Percentiles rank a stretch among this genome's conserved stretches.
Conservation (phyloP, 2,797 vertebrate genomes). For the Anguilla marmorata region DNA sequence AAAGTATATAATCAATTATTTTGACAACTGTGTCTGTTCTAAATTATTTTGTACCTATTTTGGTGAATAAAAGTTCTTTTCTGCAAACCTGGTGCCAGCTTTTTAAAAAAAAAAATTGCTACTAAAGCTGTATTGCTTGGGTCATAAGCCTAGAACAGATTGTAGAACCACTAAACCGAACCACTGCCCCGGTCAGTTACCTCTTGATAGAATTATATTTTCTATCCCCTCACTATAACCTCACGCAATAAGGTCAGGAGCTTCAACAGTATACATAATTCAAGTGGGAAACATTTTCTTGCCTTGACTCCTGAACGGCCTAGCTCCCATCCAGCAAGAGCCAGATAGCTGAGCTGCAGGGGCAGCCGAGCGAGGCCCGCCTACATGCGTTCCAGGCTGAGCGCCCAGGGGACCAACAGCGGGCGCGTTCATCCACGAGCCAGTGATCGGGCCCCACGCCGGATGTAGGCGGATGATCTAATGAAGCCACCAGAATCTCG, state of each 20-base stretch:
- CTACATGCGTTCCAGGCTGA: neutral
- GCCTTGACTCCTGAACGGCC: neutral
- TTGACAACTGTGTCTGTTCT: no score
- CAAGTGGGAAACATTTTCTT: neutral
- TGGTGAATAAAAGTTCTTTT: no score
- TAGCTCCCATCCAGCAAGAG: neutral
- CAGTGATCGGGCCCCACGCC: neutral
- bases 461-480: neutral
- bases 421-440: neutral
- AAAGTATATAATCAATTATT: no score
- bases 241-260: neutral
- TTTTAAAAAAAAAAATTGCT: no score
- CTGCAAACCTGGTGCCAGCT: no score
- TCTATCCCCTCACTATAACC: neutral
- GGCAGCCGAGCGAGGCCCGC: neutral
- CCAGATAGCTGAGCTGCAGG: neutral
- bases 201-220: neutral
- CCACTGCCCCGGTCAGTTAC: neutral
- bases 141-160: neutral
- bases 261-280: neutral
- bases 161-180: neutral
- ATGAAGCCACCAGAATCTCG: neutral
- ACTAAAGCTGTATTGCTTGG: neutral
- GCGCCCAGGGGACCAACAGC: neutral
- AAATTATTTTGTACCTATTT: no score